A percentile compares a stretch with the other conserved stretches of the same genome.
These are phyloP conservation scores for Gavia stellata DNA, from an alignment of 2,113 vertebrate species.

Conservation along the genomic window DNA sequence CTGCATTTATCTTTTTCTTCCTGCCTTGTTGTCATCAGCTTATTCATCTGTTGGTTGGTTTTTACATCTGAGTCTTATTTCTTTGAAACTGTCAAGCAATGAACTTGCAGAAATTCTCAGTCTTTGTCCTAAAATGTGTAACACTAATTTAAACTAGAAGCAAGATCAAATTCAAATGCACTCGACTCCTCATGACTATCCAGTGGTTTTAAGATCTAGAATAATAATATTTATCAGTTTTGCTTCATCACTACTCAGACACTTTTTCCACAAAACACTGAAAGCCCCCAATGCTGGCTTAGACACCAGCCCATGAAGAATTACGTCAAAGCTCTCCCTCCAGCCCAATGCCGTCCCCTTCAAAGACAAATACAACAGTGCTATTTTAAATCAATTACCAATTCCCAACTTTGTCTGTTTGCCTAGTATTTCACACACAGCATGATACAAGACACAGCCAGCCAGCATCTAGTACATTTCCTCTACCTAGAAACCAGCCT, in stretches of 20 bases:
- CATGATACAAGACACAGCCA: background rate
- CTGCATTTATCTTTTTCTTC: background rate
- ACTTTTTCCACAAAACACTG: background rate
- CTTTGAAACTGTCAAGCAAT: background rate
- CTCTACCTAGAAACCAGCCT: background rate
- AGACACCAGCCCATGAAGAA: background rate
- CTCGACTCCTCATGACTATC: background rate
- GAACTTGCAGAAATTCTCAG: background rate
- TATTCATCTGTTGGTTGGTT: background rate
- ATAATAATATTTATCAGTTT: background rate
- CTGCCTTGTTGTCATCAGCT: background rate
- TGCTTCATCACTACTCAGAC: background rate
- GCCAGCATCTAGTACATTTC: background rate
- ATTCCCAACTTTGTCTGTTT: background rate
- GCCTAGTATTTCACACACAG: background rate
- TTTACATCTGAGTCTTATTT: background rate
- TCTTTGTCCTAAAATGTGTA: background rate
- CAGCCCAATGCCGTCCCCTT: background rate
- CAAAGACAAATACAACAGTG: background rate
- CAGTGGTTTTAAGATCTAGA: background rate
- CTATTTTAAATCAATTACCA: background rate
- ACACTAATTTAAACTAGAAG: background rate
- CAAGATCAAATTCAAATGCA: background rate
- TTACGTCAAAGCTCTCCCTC: background rate
- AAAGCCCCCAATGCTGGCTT: background rate